phyloP scores from a whole-genome alignment of 2,113 vertebrate genomes.

The Glareola pratincola region DNA sequence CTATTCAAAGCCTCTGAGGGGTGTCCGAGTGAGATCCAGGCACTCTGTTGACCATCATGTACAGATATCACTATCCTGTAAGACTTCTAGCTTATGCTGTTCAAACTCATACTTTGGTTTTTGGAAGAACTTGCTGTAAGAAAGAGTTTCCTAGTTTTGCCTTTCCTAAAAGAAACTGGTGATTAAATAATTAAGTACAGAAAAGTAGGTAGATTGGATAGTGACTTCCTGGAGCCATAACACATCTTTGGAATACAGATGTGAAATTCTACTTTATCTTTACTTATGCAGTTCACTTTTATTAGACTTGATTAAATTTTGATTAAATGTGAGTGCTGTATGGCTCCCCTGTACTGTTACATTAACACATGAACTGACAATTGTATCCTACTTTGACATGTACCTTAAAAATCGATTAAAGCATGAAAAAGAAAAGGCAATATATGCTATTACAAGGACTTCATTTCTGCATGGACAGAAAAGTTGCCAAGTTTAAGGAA shows the following conservation, averaged over 20 bases:
- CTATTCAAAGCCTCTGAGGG: not conserved
- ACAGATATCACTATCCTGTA: accelerated
- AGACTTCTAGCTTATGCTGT: not conserved
- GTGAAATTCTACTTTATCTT: not conserved
- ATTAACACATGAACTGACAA: slow-evolving; percentile 48
- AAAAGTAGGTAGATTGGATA: not conserved
- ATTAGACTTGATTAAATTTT: slow-evolving; percentile 46
- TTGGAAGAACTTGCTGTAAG: not conserved
- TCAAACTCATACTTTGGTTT: not conserved
- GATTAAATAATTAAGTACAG: not conserved
- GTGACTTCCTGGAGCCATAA: not conserved
- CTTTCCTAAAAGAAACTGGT: not conserved
- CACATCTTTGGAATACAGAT: not conserved
- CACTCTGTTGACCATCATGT: too few relatives aligned
- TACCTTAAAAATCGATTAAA: slow-evolving; percentile 56
- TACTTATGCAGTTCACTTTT: not conserved
- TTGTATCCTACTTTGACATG: slow-evolving; percentile 24
- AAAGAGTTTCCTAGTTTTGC: not conserved
- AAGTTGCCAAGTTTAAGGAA: not conserved
- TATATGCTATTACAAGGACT: not conserved
- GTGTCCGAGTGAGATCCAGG: not conserved
- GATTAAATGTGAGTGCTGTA: slow-evolving; percentile 32
- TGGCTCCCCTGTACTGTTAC: slow-evolving; percentile 16
- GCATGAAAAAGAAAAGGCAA: not conserved
- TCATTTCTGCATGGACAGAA: not conserved